Base-by-base conservation (phyloP, 2,113 vertebrate species). In the Furnarius figulus region DNA sequence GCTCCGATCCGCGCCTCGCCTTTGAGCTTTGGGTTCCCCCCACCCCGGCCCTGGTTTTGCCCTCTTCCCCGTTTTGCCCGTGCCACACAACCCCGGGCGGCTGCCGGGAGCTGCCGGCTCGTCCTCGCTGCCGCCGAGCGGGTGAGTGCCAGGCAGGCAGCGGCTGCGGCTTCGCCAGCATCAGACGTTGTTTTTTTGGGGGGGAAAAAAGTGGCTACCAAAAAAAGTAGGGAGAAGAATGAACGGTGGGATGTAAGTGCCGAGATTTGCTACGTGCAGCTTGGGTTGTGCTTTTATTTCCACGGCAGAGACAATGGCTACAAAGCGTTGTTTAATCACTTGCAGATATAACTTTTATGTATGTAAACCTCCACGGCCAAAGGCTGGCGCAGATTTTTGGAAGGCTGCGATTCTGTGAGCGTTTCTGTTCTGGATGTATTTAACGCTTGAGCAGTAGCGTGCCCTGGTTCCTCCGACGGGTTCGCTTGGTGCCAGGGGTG, bases 301-400 rank as follows among this genome's bases (percentile, higher is more conserved):
- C 25, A 44, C 70, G 80, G 90, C 44, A 55, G 82, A 96, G 95
- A 95, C 94, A 85, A 93, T 93, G 87, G 94, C 81, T 96, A 63
- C 81, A 56, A 89, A 97, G 84, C 16, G 71, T 68, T 52, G 61
- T 95, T 97, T 97, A 97, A 98, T 96, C 91, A 81, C 84, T 98
- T 96, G 89, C 95, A 98, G 96, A 95, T 93, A 77, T 9, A 96
- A 95, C 93, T 98, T 98, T 96, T 92, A 59, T 87, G 90, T 80
- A 40, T 90, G 83, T 88, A 83, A 95, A 92, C 71, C 68, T 86
- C 85, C 46, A 20, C 70, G 71, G 95, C 88, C 94, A 68, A 87
- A 96, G 85, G 86, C 55, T 87, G 63, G 40, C 3, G 5, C 9
- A 10, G 82, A 20, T 25, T 85, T 65, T 81, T 23, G 74, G 88